Conservation (phyloP, 2,888 invertebrate species). For the Lasioglossum leucozonium region DNA sequence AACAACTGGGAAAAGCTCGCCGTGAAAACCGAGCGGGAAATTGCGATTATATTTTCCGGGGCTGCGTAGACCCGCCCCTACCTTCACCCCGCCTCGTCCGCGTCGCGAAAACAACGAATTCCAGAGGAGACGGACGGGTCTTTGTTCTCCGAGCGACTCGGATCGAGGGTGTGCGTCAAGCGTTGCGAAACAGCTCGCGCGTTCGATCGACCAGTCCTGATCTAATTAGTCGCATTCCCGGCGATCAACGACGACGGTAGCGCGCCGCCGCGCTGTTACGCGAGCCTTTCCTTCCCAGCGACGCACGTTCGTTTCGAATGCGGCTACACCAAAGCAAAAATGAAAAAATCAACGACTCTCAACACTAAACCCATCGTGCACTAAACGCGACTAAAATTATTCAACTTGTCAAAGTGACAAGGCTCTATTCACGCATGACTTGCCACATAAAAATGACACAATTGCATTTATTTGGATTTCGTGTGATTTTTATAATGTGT, state of each 20-base stretch:
- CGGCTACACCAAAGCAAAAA: neutral
- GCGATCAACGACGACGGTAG: constrained; percentile 43
- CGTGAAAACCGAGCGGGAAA: neutral
- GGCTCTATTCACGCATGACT: no score
- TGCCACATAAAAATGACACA: no score
- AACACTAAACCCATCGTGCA: no score
- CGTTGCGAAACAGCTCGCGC: constrained; percentile 38
- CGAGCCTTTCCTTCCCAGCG: constrained; percentile 39
- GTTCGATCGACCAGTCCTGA: constrained; percentile 42
- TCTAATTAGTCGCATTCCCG: constrained; percentile 62
- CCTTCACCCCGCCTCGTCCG: no score
- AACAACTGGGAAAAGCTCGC: neutral
- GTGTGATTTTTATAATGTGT: no score
- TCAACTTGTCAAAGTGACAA: no score
- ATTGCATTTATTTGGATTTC: no score
- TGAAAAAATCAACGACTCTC: neutral
- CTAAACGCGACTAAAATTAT: no score
- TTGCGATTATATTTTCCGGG: neutral
- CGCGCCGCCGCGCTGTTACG: constrained; percentile 11
- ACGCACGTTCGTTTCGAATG: neutral
- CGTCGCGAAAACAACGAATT: neutral
- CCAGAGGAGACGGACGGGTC: neutral
- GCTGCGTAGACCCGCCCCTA: no score
- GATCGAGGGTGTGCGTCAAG: constrained; percentile 18
- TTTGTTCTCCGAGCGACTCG: neutral